Percentiles rank a stretch among this genome's conserved stretches.
Evolutionary conservation across 53 echinoderm and acorn worm genomes (phyloP).

Genomic region (Stichopus horrens): DNA sequence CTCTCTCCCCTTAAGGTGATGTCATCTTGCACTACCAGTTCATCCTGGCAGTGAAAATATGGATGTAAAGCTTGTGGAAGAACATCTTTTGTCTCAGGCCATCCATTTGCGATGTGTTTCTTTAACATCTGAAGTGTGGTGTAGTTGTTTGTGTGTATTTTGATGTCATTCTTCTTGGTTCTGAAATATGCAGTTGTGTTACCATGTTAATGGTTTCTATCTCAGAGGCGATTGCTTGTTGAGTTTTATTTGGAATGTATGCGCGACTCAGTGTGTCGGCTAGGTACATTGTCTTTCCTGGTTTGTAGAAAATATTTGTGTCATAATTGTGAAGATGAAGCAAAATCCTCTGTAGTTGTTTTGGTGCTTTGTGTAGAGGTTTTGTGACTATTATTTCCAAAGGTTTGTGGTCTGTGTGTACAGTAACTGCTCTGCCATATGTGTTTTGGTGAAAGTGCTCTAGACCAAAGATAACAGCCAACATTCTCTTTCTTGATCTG

Average conservation of each 20-base stretch:
- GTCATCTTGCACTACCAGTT: conserved; percentile 53
- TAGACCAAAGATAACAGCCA: conserved; percentile 56
- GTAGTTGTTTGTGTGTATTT: conserved; percentile 23
- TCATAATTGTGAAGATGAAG: conserved; percentile 54
- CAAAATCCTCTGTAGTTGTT: conserved; percentile 59
- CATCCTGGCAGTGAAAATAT: conserved; percentile 55
- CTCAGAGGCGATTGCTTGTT: conserved; percentile 19
- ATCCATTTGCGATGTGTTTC: conserved; percentile 42
- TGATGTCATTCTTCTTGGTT: conserved; percentile 35
- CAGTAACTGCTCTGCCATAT: conserved; percentile 53
- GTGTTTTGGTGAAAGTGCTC: conserved; percentile 64
- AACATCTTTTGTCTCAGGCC: conserved; percentile 49
- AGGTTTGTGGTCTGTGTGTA: conserved; percentile 66
- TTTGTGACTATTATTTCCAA: conserved; percentile 65
- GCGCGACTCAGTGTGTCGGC: conserved; percentile 59
- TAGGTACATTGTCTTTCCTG: conserved; percentile 53
- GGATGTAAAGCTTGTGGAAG: conserved; percentile 27
- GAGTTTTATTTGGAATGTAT: conserved; percentile 39
- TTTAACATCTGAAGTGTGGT: conserved; percentile 19
- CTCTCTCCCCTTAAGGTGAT: conserved; percentile 56
- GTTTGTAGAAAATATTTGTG: conserved; percentile 40
- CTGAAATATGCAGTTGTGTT: conserved; percentile 44
- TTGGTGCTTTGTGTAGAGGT: conserved; percentile 63
- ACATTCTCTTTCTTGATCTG: conserved; percentile 63
- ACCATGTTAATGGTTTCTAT: conserved; percentile 56